Base-by-base conservation (phyloP, 1,140 invertebrate genomes). In the Caerostris extrusa region DNA sequence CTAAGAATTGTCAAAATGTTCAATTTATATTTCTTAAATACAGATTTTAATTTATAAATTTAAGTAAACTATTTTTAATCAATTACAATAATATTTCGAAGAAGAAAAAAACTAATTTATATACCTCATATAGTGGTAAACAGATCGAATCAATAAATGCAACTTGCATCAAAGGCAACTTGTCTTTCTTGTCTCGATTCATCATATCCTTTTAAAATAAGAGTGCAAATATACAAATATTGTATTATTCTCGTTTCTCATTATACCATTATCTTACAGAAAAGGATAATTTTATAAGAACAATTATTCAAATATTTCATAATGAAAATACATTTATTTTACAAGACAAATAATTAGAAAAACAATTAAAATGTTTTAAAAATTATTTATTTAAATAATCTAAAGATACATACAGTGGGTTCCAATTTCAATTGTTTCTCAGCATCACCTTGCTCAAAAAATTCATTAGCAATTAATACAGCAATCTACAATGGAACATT, bases 81-180 rank as follows among this genome's bases (percentile, higher is more conserved):
- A 19, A 2, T 50, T 60, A 94, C 50, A 34, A 34, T 34, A 34
- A 34, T 4, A n/a, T 10, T 5, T 19, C 0, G 19, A 50, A 8
- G 10, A 7, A 53, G 82, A 69, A 55, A 17, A 34, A 34, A 34
- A 2, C 34, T 34, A 34, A 34, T 34, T 34, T 34, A 34, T 34
- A 56, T 96, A 97, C 98, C 95, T 98, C 97, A 96, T 99, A 99
- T 3, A 99, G 96, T 0, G 99, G 99, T 93, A 98, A 95, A 96
- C 99, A 99, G 94, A 99, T 99, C 81, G 98, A 97, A 96, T 99
- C 98, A 94, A 99, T 99, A 96, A 99, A 99, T 3, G 98, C 98
- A 4, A 99, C 98, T 97, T 99, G 99, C 98, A 99, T 99, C 96
- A 98, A 98, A 0, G 99, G 99, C 6, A 99, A 96, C 95, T 99